These are phyloP conservation scores for Sebastes variabilis DNA, from an alignment of 2,797 vertebrate genomes.

Conservation along the genomic window DNA sequence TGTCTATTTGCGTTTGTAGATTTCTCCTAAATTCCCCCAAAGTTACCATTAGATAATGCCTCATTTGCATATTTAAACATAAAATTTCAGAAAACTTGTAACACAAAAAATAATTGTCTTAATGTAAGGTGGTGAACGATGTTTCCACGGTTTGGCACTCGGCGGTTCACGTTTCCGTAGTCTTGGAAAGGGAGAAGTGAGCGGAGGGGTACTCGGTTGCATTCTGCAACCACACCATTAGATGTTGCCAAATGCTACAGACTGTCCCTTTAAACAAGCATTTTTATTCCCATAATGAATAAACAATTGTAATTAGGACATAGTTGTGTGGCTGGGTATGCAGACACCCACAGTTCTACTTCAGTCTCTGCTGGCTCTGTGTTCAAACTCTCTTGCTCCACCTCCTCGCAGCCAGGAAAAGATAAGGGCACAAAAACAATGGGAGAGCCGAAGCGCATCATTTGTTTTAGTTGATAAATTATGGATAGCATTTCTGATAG, in stretches of 20 bases:
- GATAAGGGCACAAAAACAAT: constrained; percentile 62
- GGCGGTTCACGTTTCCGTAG: no score
- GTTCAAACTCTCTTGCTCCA: constrained; percentile 8
- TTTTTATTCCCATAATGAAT: neutral
- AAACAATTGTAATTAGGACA: neutral
- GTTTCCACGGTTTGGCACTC: no score
- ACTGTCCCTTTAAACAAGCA: neutral
- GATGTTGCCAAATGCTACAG: neutral
- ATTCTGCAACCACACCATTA: neutral
- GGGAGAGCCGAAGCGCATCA: constrained; percentile 40
- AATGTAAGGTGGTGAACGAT: no score
- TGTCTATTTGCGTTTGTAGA: no score
- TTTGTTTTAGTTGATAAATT: constrained; percentile 61
- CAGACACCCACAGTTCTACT: neutral
- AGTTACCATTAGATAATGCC: no score
- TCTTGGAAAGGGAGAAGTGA: no score
- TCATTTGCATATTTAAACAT: no score
- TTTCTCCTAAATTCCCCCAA: no score
- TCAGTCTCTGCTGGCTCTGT: constrained; percentile 25
- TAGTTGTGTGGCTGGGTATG: neutral
- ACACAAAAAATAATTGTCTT: no score
- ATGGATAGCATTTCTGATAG: constrained; percentile 48
- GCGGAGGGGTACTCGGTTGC: neutral
- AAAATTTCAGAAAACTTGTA: no score
- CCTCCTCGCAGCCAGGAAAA: constrained; percentile 2